Evolutionary conservation across 2,113 vertebrate genomes (phyloP).

Genomic region (Arizona elegans): DNA sequence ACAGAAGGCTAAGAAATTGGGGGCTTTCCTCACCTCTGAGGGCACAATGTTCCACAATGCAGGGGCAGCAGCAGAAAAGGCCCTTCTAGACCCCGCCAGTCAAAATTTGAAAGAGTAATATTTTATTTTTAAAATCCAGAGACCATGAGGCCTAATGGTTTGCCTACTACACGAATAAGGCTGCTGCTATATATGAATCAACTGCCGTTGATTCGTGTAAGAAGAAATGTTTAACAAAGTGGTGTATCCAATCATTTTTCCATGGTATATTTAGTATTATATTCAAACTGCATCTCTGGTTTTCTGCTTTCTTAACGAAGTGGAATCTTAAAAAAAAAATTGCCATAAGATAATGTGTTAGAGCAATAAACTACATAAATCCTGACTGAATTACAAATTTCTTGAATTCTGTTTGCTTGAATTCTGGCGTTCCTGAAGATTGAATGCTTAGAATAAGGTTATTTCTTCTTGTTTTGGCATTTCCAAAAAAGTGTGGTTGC

Average conservation of each 20-base stretch:
- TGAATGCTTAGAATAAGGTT: background rate
- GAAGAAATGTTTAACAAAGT: background rate
- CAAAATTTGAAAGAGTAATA: background rate
- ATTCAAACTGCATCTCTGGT: background rate
- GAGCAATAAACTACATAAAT: background rate
- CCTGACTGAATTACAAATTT: background rate
- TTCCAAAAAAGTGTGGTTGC: background rate
- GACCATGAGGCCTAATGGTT: background rate
- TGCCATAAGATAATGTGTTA: background rate
- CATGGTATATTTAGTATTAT: background rate
- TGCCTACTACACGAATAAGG: background rate
- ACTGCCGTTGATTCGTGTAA: background rate
- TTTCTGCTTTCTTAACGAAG: background rate
- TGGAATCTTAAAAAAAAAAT: background rate
- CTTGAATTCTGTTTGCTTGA: background rate
- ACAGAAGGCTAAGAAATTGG: background rate
- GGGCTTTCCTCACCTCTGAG: background rate
- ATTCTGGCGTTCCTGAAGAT: background rate
- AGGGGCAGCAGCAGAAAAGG: background rate
- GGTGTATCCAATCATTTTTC: background rate
- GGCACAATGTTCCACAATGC: background rate
- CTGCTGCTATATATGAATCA: background rate
- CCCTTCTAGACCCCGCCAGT: background rate
- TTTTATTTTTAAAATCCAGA: background rate
- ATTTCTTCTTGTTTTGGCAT: background rate